Percentiles rank a stretch among this genome's conserved stretches.
Evolutionary conservation across 2,888 invertebrate species (phyloP).

Genomic region (Caenorhabditis plicata): DNA sequence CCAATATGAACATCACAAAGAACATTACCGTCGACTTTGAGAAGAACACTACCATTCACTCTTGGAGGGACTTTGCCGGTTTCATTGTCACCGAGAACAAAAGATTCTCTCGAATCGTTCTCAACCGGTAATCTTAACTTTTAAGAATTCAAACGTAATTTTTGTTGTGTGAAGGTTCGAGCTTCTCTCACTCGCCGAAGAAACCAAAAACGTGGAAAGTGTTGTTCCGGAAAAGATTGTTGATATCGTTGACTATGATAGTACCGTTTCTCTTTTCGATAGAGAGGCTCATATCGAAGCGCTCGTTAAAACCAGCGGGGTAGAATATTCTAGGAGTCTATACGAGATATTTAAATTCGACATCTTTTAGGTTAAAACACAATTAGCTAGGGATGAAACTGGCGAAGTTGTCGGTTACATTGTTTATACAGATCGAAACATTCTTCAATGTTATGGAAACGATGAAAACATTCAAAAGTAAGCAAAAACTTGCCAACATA

Average conservation of each 20-base stretch:
- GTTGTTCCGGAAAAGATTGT: constrained; percentile 32
- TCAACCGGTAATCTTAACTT: constrained; percentile 32
- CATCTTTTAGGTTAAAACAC: constrained; percentile 37
- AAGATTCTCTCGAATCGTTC: constrained; percentile 48
- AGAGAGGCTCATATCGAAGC: constrained; percentile 37
- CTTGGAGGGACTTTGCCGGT: constrained; percentile 59
- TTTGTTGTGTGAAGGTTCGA: constrained; percentile 27
- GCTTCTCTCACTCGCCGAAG: constrained; percentile 29
- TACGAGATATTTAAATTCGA: background rate
- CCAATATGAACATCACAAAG: constrained; percentile 44
- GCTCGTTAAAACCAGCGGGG: constrained; percentile 28
- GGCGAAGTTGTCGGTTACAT: constrained; percentile 54
- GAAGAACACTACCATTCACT: constrained; percentile 26
- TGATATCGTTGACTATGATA: constrained; percentile 43
- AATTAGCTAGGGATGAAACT: constrained; percentile 41
- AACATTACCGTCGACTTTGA: constrained; percentile 59
- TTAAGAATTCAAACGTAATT: background rate
- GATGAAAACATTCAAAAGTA: constrained; percentile 42
- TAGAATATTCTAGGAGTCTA: constrained; percentile 1
- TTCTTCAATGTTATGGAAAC: constrained; percentile 62
- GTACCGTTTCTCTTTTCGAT: constrained; percentile 39
- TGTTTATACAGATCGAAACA: constrained; percentile 38
- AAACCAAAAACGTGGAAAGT: constrained; percentile 22
- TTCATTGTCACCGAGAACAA: constrained; percentile 56
- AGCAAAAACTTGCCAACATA: background rate